Evolutionary conservation across 2,797 vertebrate genomes (phyloP).

Genomic region (Echeneis naucrates): DNA sequence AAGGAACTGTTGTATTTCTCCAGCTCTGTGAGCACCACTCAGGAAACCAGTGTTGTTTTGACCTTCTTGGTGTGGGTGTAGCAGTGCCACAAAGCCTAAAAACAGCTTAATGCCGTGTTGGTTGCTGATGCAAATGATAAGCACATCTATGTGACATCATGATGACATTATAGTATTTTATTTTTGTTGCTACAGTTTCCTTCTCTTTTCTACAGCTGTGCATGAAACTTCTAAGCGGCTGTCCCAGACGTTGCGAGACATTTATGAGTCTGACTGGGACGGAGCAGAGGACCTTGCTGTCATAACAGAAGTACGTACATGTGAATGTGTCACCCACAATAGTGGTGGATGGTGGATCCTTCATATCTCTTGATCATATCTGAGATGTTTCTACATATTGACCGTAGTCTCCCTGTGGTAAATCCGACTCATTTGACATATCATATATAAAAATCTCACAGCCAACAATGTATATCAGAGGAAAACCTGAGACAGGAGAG

Average conservation of each 20-base stretch:
- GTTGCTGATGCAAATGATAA: slow-evolving; percentile 37
- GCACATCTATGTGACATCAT: slow-evolving; percentile 5
- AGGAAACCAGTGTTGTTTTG: slow-evolving; percentile 70
- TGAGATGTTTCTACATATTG: no score
- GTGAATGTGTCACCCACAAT: background rate
- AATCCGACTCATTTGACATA: no score
- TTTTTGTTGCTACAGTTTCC: slow-evolving; percentile 4
- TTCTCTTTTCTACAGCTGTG: slow-evolving; percentile 81
- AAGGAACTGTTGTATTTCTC: slow-evolving; percentile 5
- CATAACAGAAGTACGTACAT: slow-evolving; percentile 86
- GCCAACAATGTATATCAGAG: no score
- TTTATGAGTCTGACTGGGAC: slow-evolving; percentile 91
- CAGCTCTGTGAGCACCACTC: slow-evolving; percentile 18
- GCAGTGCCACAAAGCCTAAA: slow-evolving; percentile 21
- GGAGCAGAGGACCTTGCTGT: slow-evolving; percentile 87
- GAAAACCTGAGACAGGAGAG: no score
- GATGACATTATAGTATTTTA: slow-evolving; percentile 2
- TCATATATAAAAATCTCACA: no score
- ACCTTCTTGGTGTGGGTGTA: slow-evolving; percentile 58
- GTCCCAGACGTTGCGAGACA: slow-evolving; percentile 89
- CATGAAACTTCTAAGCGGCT: slow-evolving; percentile 92
- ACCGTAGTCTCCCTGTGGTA: no score
- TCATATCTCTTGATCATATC: no score
- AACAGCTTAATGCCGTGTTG: slow-evolving; percentile 16
- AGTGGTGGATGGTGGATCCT: no score